These are phyloP conservation scores for Cynopterus brachyotis DNA, from an alignment of 2,113 vertebrate species.

Conservation along the genomic window DNA sequence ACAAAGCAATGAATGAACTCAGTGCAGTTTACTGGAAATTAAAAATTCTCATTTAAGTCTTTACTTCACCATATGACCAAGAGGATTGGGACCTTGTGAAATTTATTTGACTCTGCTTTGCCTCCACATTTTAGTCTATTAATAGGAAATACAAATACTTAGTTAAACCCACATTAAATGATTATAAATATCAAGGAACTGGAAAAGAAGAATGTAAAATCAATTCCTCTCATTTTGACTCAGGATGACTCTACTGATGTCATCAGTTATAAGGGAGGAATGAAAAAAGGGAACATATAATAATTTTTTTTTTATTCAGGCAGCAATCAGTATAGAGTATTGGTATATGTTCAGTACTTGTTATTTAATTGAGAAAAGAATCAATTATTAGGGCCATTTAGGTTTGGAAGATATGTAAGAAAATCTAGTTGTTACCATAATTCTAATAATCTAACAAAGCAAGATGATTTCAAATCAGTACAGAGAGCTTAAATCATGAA, in stretches of 20 bases:
- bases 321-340: background rate
- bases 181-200: constrained; percentile 16
- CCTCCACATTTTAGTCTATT: background rate
- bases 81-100: background rate
- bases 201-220: background rate
- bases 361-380: constrained; percentile 32
- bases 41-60: constrained; percentile 11
- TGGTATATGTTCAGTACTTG: background rate
- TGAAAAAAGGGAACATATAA: background rate
- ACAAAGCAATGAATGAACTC: background rate
- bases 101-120: background rate
- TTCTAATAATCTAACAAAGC: background rate
- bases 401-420: background rate
- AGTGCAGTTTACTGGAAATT: background rate
- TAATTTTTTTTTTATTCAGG: constrained; percentile 11
- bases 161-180: background rate
- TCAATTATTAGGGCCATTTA: background rate
- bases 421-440: background rate
- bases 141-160: background rate
- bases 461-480: constrained; percentile 11
- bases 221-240: constrained; percentile 34
- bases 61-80: background rate
- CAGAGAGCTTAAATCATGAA: background rate
- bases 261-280: background rate
- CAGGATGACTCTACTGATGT: background rate